Conservation (phyloP, 1,140 invertebrate species). For the Zaprionus vittiger region DNA sequence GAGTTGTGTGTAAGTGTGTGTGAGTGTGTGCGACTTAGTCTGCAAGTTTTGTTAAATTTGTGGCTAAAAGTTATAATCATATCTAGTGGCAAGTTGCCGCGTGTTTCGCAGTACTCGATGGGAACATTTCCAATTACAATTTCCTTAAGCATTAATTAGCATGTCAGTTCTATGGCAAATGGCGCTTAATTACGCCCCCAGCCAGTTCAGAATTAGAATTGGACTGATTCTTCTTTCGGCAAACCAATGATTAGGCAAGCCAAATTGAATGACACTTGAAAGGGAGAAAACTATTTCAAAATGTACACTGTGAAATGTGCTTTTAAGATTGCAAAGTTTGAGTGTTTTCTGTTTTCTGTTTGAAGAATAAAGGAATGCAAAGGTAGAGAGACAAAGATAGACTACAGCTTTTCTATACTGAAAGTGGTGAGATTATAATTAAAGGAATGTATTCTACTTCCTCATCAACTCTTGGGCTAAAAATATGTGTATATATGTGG, state of each 20-base stretch:
- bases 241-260: constrained; percentile 52
- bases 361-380: no score
- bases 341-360: no score
- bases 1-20: constrained; percentile 6
- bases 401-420: no score
- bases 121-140: constrained; percentile 78
- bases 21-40: constrained; percentile 59
- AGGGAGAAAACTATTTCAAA: not conserved
- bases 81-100: constrained; percentile 51
- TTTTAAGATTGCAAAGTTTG: no score
- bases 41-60: constrained; percentile 72
- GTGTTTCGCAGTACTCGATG: constrained; percentile 19
- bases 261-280: constrained; percentile 22
- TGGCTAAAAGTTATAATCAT: constrained; percentile 77
- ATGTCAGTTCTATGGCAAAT: constrained; percentile 77
- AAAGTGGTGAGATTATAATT: no score
- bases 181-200: constrained; percentile 60
- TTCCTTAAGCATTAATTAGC: constrained; percentile 80
- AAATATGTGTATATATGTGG: no score
- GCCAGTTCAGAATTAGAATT: constrained; percentile 44
- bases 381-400: no score
- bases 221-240: constrained; percentile 27
- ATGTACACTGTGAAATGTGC: not conserved
- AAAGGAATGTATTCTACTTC: no score
- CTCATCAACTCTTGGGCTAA: no score